Evolutionary conservation across 2,797 vertebrate genomes (phyloP).

Genomic region (Scomberomorus guttatus): DNA sequence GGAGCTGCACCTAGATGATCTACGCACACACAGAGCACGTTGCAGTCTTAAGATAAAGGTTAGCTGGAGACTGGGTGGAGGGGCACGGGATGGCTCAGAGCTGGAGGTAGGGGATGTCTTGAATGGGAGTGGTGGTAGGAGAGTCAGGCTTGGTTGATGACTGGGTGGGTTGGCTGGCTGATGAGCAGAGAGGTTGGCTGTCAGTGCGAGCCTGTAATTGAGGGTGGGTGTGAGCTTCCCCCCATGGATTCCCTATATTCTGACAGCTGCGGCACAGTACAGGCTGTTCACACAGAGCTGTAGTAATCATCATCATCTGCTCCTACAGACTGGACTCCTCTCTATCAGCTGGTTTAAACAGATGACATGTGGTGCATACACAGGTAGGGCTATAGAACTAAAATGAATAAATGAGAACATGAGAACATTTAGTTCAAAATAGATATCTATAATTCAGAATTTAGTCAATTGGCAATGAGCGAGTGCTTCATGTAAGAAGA

Average conservation of each 20-base stretch:
- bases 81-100: neutral
- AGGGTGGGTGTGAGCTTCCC: conserved; percentile 63
- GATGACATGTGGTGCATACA: neutral
- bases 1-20: neutral
- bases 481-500: conserved; percentile 3
- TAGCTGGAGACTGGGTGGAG: conserved; percentile 7
- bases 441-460: conserved; percentile 16
- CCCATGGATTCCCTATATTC: conserved; percentile 61
- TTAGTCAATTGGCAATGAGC: neutral
- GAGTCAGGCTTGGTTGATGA: conserved; percentile 45
- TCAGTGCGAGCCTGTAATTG: conserved; percentile 78
- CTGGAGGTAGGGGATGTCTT: conserved; percentile 25
- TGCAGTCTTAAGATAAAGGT: conserved; percentile 21
- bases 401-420: neutral
- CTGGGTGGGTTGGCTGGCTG: conserved; percentile 61
- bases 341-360: conserved; percentile 31
- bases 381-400: neutral
- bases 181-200: conserved; percentile 62
- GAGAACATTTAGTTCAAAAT: conserved; percentile 1
- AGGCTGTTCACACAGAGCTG: conserved; percentile 48
- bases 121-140: conserved; percentile 32
- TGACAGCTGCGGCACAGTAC: conserved; percentile 65
- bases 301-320: conserved; percentile 49
- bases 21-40: neutral
- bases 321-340: conserved; percentile 38